A percentile compares a stretch with the other conserved stretches of the same genome.
Evolutionary conservation across 2,797 vertebrate species (phyloP).

Genomic region (Hoplostethus atlanticus): DNA sequence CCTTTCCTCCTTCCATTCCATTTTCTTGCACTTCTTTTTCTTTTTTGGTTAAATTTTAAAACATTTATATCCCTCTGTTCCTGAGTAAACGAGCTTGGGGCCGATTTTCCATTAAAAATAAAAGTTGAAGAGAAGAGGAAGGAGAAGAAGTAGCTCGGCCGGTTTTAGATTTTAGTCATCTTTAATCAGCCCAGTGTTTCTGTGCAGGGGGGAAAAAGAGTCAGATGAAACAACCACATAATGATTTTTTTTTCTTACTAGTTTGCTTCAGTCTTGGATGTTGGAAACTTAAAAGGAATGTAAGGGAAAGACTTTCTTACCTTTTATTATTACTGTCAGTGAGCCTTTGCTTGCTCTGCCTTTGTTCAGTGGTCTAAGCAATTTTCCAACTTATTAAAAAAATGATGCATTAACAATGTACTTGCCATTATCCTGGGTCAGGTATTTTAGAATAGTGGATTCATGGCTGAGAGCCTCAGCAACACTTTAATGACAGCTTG

Average conservation of each 20-base stretch:
- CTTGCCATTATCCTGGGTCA: conserved; percentile 80
- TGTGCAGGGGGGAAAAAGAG: conserved; percentile 76
- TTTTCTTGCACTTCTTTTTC: conserved; percentile 75
- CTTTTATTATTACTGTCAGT: conserved; percentile 82
- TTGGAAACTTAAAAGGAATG: conserved; percentile 82
- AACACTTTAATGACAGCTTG: conserved; percentile 81
- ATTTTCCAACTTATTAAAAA: conserved; percentile 85
- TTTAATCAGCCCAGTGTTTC: conserved; percentile 85
- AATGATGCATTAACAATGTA: conserved; percentile 83
- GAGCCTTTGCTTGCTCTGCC: conserved; percentile 73
- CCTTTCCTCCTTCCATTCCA: conserved; percentile 85
- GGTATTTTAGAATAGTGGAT: conserved; percentile 75
- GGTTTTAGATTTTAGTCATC: conserved; percentile 84
- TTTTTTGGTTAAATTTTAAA: conserved; percentile 85
- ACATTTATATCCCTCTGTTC: conserved; percentile 90
- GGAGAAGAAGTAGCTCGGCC: conserved; percentile 63
- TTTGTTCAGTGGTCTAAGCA: conserved; percentile 80
- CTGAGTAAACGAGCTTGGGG: conserved; percentile 86
- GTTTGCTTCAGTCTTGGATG: conserved; percentile 81
- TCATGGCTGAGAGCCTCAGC: conserved; percentile 69
- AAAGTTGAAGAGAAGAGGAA: conserved; percentile 83
- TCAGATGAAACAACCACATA: conserved; percentile 83
- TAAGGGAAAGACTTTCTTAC: conserved; percentile 81
- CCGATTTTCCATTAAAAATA: conserved; percentile 90
- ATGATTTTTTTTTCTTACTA: conserved; percentile 76